Evolutionary conservation across 2,797 vertebrate genomes (phyloP).

Genomic region (Amphiprion clarkii): DNA sequence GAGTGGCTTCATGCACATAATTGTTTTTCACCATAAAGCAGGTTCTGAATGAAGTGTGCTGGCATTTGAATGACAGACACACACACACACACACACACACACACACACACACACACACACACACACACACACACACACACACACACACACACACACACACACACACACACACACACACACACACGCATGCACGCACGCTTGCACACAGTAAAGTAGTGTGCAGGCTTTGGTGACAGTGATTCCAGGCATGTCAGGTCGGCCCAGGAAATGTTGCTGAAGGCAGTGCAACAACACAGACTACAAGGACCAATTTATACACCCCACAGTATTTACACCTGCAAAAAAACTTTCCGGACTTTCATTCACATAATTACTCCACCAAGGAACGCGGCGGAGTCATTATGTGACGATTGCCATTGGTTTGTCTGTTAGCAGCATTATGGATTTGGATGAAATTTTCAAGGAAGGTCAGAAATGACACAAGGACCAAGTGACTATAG

Average conservation of each 20-base stretch:
- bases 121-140: no score
- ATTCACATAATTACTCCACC: no score
- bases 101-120: no score
- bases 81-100: no score
- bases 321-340: constrained; percentile 21
- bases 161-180: no score
- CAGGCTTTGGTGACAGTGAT: constrained; percentile 35
- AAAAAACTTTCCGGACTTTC: neutral
- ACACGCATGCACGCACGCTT: neutral
- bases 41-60: constrained; percentile 29
- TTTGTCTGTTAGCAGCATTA: no score
- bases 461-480: no score
- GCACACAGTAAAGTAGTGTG: constrained; percentile 10
- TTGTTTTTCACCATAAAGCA: constrained; percentile 3
- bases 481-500: no score
- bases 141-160: no score
- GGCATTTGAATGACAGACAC: constrained; percentile 29
- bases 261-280: constrained; percentile 23
- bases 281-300: constrained; percentile 39
- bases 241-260: constrained; percentile 33
- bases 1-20: constrained; percentile 14
- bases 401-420: no score
- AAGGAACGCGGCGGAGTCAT: no score
- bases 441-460: no score
- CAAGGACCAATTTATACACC: constrained; percentile 42